These are phyloP conservation scores for Calliphora vomitoria DNA, from an alignment of 2,888 invertebrate species.

Conservation along the genomic window DNA sequence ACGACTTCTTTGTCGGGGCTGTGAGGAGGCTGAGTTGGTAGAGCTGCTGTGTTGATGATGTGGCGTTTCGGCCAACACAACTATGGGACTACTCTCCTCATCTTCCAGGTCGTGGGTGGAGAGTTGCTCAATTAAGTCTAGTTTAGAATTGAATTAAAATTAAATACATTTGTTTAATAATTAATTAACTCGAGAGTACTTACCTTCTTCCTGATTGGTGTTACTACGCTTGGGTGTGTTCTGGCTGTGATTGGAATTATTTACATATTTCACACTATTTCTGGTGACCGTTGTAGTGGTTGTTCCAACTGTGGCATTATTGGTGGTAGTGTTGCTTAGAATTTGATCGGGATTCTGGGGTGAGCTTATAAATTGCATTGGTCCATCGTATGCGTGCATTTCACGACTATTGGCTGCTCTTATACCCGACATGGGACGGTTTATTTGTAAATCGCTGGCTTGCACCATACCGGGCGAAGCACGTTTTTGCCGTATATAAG, in stretches of 20 bases:
- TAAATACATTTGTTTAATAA: not conserved
- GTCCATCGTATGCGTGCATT: conserved; percentile 90
- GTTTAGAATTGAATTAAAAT: not conserved
- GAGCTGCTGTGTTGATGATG: conserved; percentile 73
- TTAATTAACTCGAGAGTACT: not conserved
- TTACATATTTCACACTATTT: conserved; percentile 51
- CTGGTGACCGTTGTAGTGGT: conserved; percentile 50
- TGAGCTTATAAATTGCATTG: conserved; percentile 93
- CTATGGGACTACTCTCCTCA: conserved; percentile 87
- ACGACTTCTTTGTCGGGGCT: conserved; percentile 66
- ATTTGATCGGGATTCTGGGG: conserved; percentile 93
- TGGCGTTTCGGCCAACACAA: conserved; percentile 72
- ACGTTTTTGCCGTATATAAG: conserved; percentile 94
- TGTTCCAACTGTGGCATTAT: conserved; percentile 76
- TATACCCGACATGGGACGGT: conserved; percentile 90
- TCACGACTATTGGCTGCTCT: conserved; percentile 86
- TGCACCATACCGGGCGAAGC: conserved; percentile 94
- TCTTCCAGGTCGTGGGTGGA: conserved; percentile 86
- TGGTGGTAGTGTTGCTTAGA: conserved; percentile 81
- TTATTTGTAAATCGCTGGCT: conserved; percentile 91
- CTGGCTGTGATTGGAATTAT: conserved; percentile 60
- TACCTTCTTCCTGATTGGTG: conserved; percentile 64
- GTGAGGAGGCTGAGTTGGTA: conserved; percentile 71
- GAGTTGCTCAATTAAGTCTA: conserved; percentile 83
- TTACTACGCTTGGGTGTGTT: conserved; percentile 50